Percentiles rank a stretch among this genome's conserved stretches.
phyloP scores from a whole-genome alignment of 1,140 invertebrate genomes.

The Heterodera carotae region DNA sequence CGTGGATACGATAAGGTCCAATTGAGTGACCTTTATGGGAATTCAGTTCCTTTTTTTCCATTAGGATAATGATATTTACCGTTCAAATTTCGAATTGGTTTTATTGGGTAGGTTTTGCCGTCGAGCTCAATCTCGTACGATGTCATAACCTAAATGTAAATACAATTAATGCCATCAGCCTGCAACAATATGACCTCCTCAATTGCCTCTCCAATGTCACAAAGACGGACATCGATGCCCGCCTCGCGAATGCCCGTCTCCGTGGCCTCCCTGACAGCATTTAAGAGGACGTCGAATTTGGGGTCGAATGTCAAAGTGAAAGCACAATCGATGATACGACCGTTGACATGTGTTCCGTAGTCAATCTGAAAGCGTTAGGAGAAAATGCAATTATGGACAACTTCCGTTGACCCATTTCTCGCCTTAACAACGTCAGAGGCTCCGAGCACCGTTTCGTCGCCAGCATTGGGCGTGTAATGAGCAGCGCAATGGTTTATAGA shows the following conservation, averaged over 20 bases:
- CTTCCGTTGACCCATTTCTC: slow-evolving; percentile 70
- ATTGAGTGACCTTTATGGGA: slow-evolving; percentile 98
- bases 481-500: slow-evolving; percentile 97
- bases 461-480: slow-evolving; percentile 98
- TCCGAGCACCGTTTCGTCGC: slow-evolving; percentile 88
- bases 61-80: slow-evolving; percentile 34
- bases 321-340: slow-evolving; percentile 95
- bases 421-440: slow-evolving; percentile 95
- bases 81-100: slow-evolving; percentile 86
- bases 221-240: slow-evolving; percentile 94
- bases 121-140: slow-evolving; percentile 97
- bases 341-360: slow-evolving; percentile 98
- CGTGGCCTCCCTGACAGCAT: slow-evolving; percentile 94
- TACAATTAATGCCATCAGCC: background rate
- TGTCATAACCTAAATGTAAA: slow-evolving; percentile 79
- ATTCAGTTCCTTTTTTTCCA: slow-evolving; percentile 66
- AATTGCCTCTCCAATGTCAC: slow-evolving; percentile 94
- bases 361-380: slow-evolving; percentile 71
- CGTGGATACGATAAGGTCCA: slow-evolving; percentile 93
- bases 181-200: slow-evolving; percentile 74
- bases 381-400: too few species aligned
- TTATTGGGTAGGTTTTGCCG: slow-evolving; percentile 93
- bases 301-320: slow-evolving; percentile 95
- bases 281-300: slow-evolving; percentile 90
- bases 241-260: slow-evolving; percentile 91